phyloP scores from a whole-genome alignment of 2,113 vertebrate genomes.

The Erythrolamprus reginae region DNA sequence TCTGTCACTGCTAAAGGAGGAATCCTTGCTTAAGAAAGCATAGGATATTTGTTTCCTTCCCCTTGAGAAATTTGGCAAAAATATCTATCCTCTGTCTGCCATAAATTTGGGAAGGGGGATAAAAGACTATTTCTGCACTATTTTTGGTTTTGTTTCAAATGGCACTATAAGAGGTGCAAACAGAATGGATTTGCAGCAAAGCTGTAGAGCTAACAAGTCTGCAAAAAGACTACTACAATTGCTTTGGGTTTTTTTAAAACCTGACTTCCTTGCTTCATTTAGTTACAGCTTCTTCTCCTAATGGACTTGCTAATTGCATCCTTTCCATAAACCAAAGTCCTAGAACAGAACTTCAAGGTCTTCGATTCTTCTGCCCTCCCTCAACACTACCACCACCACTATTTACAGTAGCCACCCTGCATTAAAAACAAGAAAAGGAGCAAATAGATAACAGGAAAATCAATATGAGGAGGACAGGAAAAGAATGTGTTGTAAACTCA shows the following conservation, averaged over 20 bases:
- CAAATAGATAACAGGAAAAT: slow-evolving; percentile 16
- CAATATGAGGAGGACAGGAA: background rate
- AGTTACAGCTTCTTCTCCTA: background rate
- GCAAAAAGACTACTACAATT: background rate
- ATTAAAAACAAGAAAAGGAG: slow-evolving; percentile 5
- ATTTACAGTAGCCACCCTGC: slow-evolving; percentile 2
- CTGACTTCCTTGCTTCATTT: slow-evolving; percentile 5
- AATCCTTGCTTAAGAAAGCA: background rate
- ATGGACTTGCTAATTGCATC: background rate
- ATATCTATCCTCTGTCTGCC: background rate
- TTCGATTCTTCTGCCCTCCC: background rate
- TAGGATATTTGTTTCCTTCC: background rate
- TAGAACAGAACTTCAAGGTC: slow-evolving; percentile 6
- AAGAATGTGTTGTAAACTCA: slow-evolving; percentile 9
- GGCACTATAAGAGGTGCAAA: background rate
- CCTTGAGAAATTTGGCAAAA: background rate
- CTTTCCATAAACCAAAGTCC: background rate
- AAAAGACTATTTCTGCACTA: background rate
- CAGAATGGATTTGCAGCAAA: background rate
- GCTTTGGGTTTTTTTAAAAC: background rate
- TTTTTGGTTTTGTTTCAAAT: background rate
- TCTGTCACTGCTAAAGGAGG: background rate
- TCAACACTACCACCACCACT: background rate
- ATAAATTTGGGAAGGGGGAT: background rate
- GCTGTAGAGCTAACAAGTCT: background rate